These are phyloP conservation scores for Ophioninae sp. DNA, from an alignment of 2,888 invertebrate species.

Conservation along the genomic window DNA sequence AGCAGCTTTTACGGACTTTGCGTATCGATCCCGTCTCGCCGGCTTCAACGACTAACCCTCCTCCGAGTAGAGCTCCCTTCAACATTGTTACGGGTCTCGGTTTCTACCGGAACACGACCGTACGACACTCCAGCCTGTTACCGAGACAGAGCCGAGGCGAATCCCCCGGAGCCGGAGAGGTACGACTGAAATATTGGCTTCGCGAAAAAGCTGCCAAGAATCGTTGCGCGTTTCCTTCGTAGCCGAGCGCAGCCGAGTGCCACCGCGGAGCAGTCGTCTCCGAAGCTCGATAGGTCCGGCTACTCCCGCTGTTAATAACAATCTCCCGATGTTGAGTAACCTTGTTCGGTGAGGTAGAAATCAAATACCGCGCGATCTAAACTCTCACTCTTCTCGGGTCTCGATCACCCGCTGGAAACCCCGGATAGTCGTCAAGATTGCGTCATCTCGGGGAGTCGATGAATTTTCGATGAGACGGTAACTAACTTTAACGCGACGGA, in stretches of 20 bases:
- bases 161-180: background rate
- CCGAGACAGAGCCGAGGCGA: background rate
- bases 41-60: background rate
- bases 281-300: no score
- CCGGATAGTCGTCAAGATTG: background rate
- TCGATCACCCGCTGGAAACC: background rate
- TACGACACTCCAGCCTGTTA: slow-evolving; percentile 10
- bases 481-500: background rate
- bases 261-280: no score
- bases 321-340: no score
- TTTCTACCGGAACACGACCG: background rate
- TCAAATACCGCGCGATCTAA: no score
- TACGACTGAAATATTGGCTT: background rate
- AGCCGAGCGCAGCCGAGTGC: background rate
- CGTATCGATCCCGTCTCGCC: slow-evolving; percentile 10
- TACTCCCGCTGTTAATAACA: no score
- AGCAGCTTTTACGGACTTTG: slow-evolving; percentile 26
- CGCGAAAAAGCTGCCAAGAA: background rate
- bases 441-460: background rate
- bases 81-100: background rate
- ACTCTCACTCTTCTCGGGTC: background rate
- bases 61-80: background rate
- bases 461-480: background rate
- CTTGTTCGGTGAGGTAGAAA: no score
- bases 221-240: background rate